A percentile compares a stretch with the other conserved stretches of the same genome.
phyloP scores from a whole-genome alignment of 2,888 invertebrate genomes.

The Drosophila fungiperda region DNA sequence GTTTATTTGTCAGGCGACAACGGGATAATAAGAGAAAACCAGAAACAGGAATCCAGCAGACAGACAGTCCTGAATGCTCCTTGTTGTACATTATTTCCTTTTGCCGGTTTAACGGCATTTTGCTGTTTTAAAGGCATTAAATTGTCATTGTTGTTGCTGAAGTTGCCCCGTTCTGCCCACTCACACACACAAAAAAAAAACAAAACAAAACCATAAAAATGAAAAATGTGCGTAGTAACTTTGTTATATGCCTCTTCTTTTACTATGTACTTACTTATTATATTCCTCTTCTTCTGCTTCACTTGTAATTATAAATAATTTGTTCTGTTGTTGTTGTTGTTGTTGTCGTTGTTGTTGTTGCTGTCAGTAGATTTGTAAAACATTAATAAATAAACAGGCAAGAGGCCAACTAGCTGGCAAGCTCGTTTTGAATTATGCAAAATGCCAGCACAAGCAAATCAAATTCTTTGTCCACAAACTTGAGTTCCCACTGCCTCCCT shows the following conservation, averaged over 20 bases:
- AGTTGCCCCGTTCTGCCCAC: constrained; percentile 17
- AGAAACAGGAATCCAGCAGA: constrained; percentile 48
- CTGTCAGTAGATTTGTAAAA: constrained; percentile 34
- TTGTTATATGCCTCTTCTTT: constrained; percentile 26
- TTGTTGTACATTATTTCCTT: constrained; percentile 56
- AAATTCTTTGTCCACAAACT: constrained; percentile 56
- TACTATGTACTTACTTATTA: constrained; percentile 9
- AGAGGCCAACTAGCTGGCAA: constrained; percentile 50
- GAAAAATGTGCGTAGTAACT: constrained; percentile 71
- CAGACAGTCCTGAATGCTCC: constrained; percentile 47
- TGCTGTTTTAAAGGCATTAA: constrained; percentile 78
- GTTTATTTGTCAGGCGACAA: constrained; percentile 80
- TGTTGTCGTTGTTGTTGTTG: background rate
- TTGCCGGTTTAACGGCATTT: constrained; percentile 72
- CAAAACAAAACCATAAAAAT: constrained; percentile 60
- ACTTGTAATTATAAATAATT: constrained; percentile 76
- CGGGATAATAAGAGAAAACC: constrained; percentile 72
- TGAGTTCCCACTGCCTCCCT: background rate
- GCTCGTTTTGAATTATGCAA: constrained; percentile 63
- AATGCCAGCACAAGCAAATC: constrained; percentile 57
- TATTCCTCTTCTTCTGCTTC: constrained; percentile 17
- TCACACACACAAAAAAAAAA: constrained; percentile 7
- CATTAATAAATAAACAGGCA: constrained; percentile 73
- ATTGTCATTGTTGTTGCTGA: constrained; percentile 53
- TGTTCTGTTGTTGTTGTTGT: constrained; percentile 5